Percentiles rank a stretch among this genome's conserved stretches.
Evolutionary conservation across 2,113 vertebrate species (phyloP).

Genomic region (Phyllostomus hastatus): DNA sequence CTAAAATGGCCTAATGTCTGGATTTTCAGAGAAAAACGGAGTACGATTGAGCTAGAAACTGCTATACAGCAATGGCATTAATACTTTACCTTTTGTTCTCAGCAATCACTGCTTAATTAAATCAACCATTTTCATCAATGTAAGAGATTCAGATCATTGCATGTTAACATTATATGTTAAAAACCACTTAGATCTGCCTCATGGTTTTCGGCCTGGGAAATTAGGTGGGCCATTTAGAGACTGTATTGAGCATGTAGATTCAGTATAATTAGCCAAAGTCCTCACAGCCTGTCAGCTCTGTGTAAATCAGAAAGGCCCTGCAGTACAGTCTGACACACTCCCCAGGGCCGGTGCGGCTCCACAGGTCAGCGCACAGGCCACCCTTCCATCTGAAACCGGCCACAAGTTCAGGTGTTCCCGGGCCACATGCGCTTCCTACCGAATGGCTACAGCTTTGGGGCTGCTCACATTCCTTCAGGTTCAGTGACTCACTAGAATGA

Average conservation of each 20-base stretch:
- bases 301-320: background rate
- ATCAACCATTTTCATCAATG: conserved; percentile 5
- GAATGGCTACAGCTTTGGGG: background rate
- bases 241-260: background rate
- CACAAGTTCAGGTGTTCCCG: background rate
- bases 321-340: background rate
- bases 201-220: background rate
- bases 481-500: background rate
- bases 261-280: background rate
- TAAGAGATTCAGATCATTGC: background rate
- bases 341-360: background rate
- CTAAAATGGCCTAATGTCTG: background rate
- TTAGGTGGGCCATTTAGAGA: background rate
- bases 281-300: background rate
- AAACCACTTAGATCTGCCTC: background rate
- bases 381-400: background rate
- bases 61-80: background rate
- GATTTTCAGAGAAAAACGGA: background rate
- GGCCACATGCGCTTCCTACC: background rate
- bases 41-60: background rate
- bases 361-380: background rate
- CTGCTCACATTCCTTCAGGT: background rate
- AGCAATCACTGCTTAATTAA: background rate
- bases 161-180: background rate
- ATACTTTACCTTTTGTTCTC: background rate